These are phyloP conservation scores for Plebejus anna DNA, from an alignment of 2,888 invertebrate species.

Conservation along the genomic window DNA sequence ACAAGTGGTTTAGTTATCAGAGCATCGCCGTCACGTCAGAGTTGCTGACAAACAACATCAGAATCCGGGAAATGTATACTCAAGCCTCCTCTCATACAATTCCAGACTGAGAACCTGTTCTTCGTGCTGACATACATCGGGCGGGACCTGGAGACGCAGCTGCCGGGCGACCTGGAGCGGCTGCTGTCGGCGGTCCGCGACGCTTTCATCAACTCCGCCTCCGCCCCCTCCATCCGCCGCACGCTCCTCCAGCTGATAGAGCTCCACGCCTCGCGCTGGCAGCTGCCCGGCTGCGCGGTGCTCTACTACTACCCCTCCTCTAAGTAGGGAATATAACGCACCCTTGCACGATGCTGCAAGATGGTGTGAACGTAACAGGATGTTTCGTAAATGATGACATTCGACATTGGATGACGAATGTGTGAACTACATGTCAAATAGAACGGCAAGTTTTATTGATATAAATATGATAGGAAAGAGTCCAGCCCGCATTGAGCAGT, in stretches of 20 bases:
- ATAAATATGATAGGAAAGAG: no score
- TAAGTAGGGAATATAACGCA: slow-evolving; percentile 45
- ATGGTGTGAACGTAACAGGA: neutral
- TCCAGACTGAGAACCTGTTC: slow-evolving; percentile 92
- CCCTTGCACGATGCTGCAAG: no score
- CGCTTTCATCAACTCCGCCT: slow-evolving; percentile 88
- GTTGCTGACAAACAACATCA: no score
- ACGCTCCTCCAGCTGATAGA: slow-evolving; percentile 94
- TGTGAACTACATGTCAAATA: no score
- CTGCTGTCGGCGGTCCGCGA: slow-evolving; percentile 90
- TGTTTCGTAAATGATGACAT: no score
- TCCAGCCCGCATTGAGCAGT: no score
- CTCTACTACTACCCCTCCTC: slow-evolving; percentile 91
- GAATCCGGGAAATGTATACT: no score
- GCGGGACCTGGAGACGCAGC: slow-evolving; percentile 89
- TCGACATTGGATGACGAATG: no score
- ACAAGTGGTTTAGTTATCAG: no score
- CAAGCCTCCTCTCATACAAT: no score
- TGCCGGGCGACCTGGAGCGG: slow-evolving; percentile 89
- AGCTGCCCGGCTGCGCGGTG: slow-evolving; percentile 92
- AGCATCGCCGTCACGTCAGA: no score
- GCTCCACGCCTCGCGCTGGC: slow-evolving; percentile 94
- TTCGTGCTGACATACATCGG: slow-evolving; percentile 94
- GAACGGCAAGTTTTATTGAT: no score
- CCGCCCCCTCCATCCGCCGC: slow-evolving; percentile 88